Evolutionary conservation across 1,140 invertebrate genomes (phyloP).

Genomic region (Agrilus planipennis): DNA sequence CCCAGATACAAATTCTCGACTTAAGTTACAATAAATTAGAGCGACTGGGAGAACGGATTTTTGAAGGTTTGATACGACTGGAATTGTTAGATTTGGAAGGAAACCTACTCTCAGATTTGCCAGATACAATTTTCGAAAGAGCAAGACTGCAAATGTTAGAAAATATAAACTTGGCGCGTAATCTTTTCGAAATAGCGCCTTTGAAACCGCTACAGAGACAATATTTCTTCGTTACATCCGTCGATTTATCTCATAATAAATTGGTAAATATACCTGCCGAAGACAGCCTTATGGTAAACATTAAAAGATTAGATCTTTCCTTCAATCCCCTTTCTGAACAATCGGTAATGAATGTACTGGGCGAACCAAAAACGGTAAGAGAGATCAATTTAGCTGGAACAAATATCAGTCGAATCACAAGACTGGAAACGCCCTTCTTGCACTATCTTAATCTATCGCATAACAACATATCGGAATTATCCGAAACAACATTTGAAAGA

Average conservation of each 20-base stretch:
- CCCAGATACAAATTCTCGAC: constrained; percentile 71
- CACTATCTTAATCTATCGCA: constrained; percentile 66
- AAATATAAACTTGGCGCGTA: constrained; percentile 65
- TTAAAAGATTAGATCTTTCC: constrained; percentile 76
- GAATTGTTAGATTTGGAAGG: constrained; percentile 61
- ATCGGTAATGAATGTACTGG: constrained; percentile 62
- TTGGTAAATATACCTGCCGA: constrained; percentile 68
- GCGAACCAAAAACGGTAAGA: constrained; percentile 78
- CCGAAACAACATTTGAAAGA: constrained; percentile 55
- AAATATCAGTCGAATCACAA: constrained; percentile 51
- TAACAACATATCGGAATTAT: constrained; percentile 58
- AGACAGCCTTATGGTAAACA: constrained; percentile 73
- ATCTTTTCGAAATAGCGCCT: constrained; percentile 67
- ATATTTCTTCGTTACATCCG: constrained; percentile 63
- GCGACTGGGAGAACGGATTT: constrained; percentile 61
- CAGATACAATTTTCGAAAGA: constrained; percentile 74
- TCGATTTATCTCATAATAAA: constrained; percentile 69
- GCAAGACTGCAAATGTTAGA: constrained; percentile 66
- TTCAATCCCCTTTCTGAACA: constrained; percentile 68
- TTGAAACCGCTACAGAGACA: constrained; percentile 67
- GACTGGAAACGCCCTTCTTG: constrained; percentile 79
- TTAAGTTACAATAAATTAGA: constrained; percentile 61
- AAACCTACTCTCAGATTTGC: constrained; percentile 62
- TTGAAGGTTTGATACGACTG: constrained; percentile 68
- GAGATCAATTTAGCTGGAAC: constrained; percentile 70